These are phyloP conservation scores for Chloromyia formosa DNA, from an alignment of 2,888 invertebrate species.

Conservation along the genomic window DNA sequence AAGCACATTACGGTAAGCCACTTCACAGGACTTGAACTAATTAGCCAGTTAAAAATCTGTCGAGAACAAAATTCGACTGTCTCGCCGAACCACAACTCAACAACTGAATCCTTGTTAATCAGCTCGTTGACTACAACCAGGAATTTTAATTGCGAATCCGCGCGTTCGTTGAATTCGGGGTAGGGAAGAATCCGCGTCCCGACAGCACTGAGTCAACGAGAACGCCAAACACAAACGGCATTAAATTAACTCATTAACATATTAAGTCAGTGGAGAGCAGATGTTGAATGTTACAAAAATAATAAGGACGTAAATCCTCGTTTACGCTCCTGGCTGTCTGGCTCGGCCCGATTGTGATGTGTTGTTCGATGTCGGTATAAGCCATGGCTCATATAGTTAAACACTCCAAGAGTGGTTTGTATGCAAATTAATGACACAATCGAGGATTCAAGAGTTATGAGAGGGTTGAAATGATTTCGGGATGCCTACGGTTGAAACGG, in stretches of 20 bases:
- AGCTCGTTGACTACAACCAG: conserved; percentile 31
- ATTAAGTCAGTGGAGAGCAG: conserved; percentile 47
- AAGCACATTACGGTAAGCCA: conserved; percentile 18
- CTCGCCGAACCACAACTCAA: conserved; percentile 34
- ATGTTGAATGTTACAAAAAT: conserved; percentile 41
- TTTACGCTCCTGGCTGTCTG: too few relatives aligned
- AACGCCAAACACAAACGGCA: not conserved
- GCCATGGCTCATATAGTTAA: not conserved
- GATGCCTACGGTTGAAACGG: conserved; percentile 12
- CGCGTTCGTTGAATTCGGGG: not conserved
- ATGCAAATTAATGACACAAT: conserved; percentile 41
- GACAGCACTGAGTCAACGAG: conserved; percentile 12
- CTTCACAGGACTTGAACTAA: not conserved
- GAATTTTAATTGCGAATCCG: conserved; percentile 46
- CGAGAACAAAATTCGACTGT: conserved; percentile 11
- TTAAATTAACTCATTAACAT: conserved; percentile 50
- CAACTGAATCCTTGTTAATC: conserved; percentile 38
- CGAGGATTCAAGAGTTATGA: conserved; percentile 33
- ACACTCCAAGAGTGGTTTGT: conserved; percentile 23
- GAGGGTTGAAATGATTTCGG: conserved; percentile 33
- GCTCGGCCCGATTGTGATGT: too few relatives aligned
- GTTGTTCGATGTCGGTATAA: too few relatives aligned
- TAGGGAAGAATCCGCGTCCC: conserved; percentile 11
- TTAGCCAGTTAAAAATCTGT: not conserved
- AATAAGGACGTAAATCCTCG: conserved; percentile 11